These are phyloP conservation scores for Dioctria linearis DNA, from an alignment of 2,888 invertebrate species.

Conservation along the genomic window DNA sequence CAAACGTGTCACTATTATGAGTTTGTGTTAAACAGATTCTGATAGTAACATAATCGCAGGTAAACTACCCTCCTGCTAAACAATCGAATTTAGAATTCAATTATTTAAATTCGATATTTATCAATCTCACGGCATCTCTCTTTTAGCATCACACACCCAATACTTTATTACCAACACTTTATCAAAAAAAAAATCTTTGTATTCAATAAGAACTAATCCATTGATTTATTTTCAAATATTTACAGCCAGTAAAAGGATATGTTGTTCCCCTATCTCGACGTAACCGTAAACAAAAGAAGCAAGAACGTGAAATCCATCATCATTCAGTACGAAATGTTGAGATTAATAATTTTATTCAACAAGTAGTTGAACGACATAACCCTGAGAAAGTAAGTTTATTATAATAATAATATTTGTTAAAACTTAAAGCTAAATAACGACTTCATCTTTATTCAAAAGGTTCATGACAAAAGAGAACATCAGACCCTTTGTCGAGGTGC, in stretches of 20 bases:
- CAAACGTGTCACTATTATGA: too few species aligned
- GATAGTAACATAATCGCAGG: too few species aligned
- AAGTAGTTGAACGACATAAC: slow-evolving; percentile 56
- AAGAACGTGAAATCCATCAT: background rate
- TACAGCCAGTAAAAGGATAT: background rate
- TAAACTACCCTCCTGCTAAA: too few species aligned
- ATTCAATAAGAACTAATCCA: too few species aligned
- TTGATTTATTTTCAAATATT: too few species aligned
- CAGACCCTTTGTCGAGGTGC: slow-evolving; percentile 73
- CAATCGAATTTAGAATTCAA: too few species aligned
- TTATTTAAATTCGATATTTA: too few species aligned
- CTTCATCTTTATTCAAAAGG: slow-evolving; percentile 61
- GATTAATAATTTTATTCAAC: slow-evolving; percentile 14
- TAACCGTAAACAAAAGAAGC: slow-evolving; percentile 9
- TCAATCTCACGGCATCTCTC: too few species aligned
- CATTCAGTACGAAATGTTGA: background rate
- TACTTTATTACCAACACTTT: too few species aligned
- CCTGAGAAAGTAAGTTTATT: slow-evolving; percentile 66
- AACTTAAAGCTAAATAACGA: background rate
- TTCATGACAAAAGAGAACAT: slow-evolving; percentile 71
- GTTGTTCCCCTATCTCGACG: slow-evolving; percentile 6
- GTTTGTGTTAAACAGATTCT: too few species aligned
- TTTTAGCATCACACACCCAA: too few species aligned
- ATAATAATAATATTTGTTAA: background rate
- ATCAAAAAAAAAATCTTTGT: too few species aligned